Evolutionary conservation across 2,888 invertebrate species (phyloP).

Genomic region (Megaustenia siamemsis): DNA sequence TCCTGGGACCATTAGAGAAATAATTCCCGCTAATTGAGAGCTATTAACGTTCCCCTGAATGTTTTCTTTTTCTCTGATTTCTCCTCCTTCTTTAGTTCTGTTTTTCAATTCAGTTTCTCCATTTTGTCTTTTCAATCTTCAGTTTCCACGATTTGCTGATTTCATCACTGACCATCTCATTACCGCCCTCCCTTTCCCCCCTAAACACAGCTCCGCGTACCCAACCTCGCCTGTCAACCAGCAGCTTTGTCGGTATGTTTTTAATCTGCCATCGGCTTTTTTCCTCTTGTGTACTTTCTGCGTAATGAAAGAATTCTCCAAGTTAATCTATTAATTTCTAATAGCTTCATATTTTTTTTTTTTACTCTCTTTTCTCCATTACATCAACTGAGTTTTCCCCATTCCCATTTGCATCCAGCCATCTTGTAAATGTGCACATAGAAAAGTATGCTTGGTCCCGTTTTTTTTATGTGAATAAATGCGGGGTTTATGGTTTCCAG

Average conservation of each 20-base stretch:
- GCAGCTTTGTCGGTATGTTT: neutral
- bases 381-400: neutral
- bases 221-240: neutral
- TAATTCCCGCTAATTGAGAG: slow-evolving; percentile 36
- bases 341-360: neutral
- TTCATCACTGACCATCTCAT: neutral
- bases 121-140: neutral
- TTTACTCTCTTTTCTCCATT: neutral
- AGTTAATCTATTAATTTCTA: neutral
- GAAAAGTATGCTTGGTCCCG: neutral
- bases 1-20: slow-evolving; percentile 29
- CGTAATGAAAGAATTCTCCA: neutral
- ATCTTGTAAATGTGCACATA: neutral
- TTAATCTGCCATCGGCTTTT: neutral
- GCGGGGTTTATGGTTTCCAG: neutral
- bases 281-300: neutral
- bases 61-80: neutral
- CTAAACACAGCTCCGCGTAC: neutral
- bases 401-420: neutral
- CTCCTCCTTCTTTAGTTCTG: too few relatives aligned
- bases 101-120: neutral
- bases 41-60: neutral
- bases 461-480: neutral
- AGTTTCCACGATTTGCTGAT: neutral
- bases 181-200: neutral